Evolutionary conservation across 2,888 invertebrate species (phyloP).

Genomic region (Dicycla oo): DNA sequence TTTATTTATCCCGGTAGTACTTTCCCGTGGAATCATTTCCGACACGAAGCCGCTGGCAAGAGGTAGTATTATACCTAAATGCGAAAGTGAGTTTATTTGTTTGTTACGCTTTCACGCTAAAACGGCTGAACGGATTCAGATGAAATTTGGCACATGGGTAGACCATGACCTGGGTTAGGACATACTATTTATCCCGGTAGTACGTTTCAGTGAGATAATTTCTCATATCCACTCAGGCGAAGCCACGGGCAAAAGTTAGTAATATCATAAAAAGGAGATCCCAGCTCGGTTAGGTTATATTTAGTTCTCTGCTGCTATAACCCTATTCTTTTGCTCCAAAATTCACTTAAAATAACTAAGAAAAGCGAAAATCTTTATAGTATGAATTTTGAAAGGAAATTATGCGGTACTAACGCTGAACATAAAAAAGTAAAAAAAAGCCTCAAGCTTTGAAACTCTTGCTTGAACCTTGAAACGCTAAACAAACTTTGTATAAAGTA

Average conservation of each 20-base stretch:
- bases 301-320: not conserved
- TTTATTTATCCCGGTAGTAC: too few species aligned
- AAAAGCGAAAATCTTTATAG: constrained; percentile 23
- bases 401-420: constrained; percentile 31
- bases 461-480: constrained; percentile 31
- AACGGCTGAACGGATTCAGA: too few species aligned
- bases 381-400: constrained; percentile 50
- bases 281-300: not conserved
- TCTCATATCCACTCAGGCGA: too few species aligned
- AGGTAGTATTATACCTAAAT: too few species aligned
- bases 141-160: too few species aligned
- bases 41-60: too few species aligned
- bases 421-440: constrained; percentile 28
- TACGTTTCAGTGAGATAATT: too few species aligned
- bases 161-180: too few species aligned
- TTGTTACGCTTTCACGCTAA: too few species aligned
- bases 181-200: too few species aligned
- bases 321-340: not conserved
- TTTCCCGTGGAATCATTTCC: too few species aligned
- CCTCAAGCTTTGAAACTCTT: constrained; percentile 29
- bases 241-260: not conserved
- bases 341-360: constrained; percentile 3
- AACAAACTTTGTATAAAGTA: constrained; percentile 29
- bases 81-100: too few species aligned
- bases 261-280: not conserved